phyloP scores from a whole-genome alignment of 2,113 vertebrate genomes.

The Ageneiosus marmoratus region DNA sequence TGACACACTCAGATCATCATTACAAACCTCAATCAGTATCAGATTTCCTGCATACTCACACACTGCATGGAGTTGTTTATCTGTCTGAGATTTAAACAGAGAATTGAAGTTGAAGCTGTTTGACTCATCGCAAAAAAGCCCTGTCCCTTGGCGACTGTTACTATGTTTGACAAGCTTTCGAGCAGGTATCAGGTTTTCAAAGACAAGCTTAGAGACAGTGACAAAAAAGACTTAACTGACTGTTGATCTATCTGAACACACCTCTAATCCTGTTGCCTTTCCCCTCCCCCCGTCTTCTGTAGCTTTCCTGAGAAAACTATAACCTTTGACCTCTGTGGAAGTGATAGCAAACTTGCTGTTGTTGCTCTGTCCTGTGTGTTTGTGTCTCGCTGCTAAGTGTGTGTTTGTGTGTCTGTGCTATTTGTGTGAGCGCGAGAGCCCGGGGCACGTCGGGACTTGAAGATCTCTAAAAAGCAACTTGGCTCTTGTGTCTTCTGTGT shows the following conservation, averaged over 20 bases:
- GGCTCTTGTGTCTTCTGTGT: neutral
- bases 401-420: slow-evolving; percentile 1
- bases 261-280: neutral
- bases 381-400: neutral
- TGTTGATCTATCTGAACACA: neutral
- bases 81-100: neutral
- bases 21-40: neutral
- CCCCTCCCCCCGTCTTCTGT: neutral
- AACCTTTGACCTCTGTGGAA: neutral
- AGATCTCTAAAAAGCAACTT: slow-evolving; percentile 2
- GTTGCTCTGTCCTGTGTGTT: neutral
- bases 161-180: neutral
- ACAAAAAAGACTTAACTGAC: neutral
- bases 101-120: neutral
- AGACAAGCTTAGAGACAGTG: neutral
- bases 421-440: neutral
- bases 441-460: neutral
- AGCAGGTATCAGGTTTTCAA: neutral
- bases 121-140: neutral
- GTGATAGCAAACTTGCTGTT: neutral
- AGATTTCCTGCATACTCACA: neutral
- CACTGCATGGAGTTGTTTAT: neutral
- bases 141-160: neutral
- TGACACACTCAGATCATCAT: neutral
- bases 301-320: neutral